These are phyloP conservation scores for Planococcus citri DNA, from an alignment of 1,140 invertebrate genomes.

Conservation along the genomic window DNA sequence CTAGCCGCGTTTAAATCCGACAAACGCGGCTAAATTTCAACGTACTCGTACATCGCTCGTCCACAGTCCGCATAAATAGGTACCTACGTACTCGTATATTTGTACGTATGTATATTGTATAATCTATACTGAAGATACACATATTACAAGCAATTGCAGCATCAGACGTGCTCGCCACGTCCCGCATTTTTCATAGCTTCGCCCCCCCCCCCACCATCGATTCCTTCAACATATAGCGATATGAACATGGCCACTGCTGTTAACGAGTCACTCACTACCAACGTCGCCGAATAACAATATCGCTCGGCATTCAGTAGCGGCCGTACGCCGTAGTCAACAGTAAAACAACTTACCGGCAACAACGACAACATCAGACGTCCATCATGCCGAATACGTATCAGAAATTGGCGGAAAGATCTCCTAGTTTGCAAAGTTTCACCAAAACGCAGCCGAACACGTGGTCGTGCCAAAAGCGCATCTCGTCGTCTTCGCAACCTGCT, in stretches of 20 bases:
- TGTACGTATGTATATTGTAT: too few relatives aligned
- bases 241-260: constrained; percentile 29
- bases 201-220: too few relatives aligned
- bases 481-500: background rate
- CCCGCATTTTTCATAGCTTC: too few relatives aligned
- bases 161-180: too few relatives aligned
- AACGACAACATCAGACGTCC: background rate
- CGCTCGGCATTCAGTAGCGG: too few relatives aligned
- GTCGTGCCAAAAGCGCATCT: background rate
- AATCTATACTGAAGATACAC: too few relatives aligned
- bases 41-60: too few relatives aligned
- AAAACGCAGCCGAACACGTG: background rate
- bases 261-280: constrained; percentile 30
- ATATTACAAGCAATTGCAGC: too few relatives aligned
- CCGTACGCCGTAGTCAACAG: constrained; percentile 29
- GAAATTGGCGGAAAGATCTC: background rate
- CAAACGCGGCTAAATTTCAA: too few relatives aligned
- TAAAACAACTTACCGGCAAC: constrained; percentile 23
- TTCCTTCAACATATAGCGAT: too few relatives aligned
- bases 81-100: constrained; percentile 22
- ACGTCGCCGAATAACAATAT: too few relatives aligned
- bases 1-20: too few relatives aligned
- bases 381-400: background rate
- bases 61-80: background rate
- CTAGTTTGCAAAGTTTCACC: background rate